These are phyloP conservation scores for Brachionus calyciflorus DNA, from an alignment of 1,140 invertebrate species.

Conservation along the genomic window DNA sequence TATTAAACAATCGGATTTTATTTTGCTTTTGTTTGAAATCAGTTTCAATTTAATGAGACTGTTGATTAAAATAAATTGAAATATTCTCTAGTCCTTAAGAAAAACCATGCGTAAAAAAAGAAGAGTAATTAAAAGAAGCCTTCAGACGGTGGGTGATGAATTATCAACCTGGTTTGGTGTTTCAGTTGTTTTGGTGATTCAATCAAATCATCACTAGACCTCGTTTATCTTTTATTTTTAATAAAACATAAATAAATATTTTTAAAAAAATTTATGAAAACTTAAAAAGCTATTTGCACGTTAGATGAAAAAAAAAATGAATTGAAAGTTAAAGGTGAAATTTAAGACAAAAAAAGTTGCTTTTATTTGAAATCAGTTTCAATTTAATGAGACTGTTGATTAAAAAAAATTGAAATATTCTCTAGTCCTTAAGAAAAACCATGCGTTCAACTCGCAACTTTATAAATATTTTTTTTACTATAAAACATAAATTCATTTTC, in stretches of 20 bases:
- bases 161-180: conserved; percentile 43
- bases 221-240: too few species aligned
- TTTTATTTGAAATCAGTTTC: not conserved
- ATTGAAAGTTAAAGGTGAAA: too few species aligned
- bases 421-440: not conserved
- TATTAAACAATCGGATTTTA: not conserved
- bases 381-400: not conserved
- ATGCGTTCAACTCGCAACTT: not conserved
- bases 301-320: not conserved
- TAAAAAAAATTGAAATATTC: not conserved
- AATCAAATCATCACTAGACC: conserved; percentile 47
- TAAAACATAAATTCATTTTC: not conserved
- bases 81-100: not conserved
- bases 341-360: not conserved
- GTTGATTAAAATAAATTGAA: not conserved
- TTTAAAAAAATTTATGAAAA: not conserved
- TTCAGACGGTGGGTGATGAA: conserved; percentile 47
- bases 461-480: not conserved
- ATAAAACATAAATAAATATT: too few species aligned
- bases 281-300: not conserved
- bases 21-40: not conserved
- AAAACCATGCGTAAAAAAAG: not conserved
- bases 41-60: not conserved
- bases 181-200: conserved; percentile 42
- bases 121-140: conserved; percentile 37